phyloP scores from a whole-genome alignment of 2,113 vertebrate species.

The Menura novaehollandiae region DNA sequence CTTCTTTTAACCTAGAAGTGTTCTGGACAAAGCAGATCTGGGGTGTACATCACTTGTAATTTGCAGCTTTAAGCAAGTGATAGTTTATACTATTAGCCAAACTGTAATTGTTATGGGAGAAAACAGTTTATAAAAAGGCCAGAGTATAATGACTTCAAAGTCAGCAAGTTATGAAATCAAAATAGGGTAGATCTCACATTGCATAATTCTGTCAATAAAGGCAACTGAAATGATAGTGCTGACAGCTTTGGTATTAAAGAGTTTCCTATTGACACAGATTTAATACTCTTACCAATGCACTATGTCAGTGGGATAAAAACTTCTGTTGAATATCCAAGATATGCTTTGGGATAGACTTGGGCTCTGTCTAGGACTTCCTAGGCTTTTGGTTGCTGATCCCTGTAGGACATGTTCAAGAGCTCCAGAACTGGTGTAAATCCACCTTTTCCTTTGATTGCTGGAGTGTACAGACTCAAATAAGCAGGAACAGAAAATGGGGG shows the following conservation, averaged over 20 bases:
- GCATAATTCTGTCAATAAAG: background rate
- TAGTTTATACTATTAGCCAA: background rate
- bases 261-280: background rate
- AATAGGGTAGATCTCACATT: background rate
- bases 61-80: background rate
- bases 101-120: background rate
- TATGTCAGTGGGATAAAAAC: background rate
- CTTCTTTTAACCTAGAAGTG: conserved; percentile 5
- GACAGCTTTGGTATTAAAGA: background rate
- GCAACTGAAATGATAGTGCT: background rate
- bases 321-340: background rate
- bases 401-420: background rate
- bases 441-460: background rate
- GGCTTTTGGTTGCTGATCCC: background rate
- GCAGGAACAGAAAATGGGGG: background rate
- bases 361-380: background rate
- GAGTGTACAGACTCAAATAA: background rate
- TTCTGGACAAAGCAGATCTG: background rate
- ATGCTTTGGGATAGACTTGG: background rate
- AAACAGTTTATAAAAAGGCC: background rate
- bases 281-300: background rate
- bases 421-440: background rate
- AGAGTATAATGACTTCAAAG: background rate
- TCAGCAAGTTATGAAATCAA: background rate
- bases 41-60: background rate